A percentile compares a stretch with the other conserved stretches of the same genome.
Conservation (phyloP, 92 coral and sea anemone genomes). For the Zoanthus gigantus region DNA sequence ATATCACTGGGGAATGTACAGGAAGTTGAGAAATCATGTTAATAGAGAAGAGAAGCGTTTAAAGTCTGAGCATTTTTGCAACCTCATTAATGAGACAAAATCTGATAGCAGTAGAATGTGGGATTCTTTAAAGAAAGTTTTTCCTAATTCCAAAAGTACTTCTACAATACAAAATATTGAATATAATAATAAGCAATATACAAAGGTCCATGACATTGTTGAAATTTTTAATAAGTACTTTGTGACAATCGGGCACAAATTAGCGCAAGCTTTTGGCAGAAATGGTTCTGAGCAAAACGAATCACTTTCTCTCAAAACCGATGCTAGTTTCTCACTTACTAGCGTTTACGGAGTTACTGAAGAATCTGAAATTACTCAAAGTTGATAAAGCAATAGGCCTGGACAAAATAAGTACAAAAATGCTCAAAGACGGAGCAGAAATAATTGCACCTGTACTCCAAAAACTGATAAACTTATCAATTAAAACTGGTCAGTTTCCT, state of each 20-base stretch:
- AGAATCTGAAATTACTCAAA: constrained; percentile 27
- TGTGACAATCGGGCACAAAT: constrained; percentile 18
- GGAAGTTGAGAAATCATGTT: constrained; percentile 4
- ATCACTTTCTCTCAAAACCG: neutral
- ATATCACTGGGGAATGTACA: neutral
- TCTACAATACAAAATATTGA: neutral
- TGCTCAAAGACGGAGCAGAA: neutral
- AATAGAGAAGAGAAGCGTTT: constrained; percentile 6
- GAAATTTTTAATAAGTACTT: constrained; percentile 17
- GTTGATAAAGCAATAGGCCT: constrained; percentile 11
- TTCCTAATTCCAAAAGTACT: constrained; percentile 2
- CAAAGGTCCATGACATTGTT: constrained; percentile 9
- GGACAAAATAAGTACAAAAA: constrained; percentile 16
- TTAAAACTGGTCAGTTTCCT: neutral
- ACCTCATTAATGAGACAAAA: constrained; percentile 12
- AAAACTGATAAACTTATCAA: constrained; percentile 4
- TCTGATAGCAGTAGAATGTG: constrained; percentile 10
- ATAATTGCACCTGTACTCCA: neutral
- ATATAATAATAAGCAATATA: neutral
- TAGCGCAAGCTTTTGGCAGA: constrained; percentile 7
- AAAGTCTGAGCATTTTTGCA: constrained; percentile 13
- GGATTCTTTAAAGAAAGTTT: neutral
- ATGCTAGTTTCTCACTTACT: constrained; percentile 9
- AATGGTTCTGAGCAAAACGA: constrained; percentile 8
- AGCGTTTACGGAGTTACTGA: constrained; percentile 13